Evolutionary conservation across 2,797 vertebrate genomes (phyloP).

Genomic region (Podarcis lilfordi): DNA sequence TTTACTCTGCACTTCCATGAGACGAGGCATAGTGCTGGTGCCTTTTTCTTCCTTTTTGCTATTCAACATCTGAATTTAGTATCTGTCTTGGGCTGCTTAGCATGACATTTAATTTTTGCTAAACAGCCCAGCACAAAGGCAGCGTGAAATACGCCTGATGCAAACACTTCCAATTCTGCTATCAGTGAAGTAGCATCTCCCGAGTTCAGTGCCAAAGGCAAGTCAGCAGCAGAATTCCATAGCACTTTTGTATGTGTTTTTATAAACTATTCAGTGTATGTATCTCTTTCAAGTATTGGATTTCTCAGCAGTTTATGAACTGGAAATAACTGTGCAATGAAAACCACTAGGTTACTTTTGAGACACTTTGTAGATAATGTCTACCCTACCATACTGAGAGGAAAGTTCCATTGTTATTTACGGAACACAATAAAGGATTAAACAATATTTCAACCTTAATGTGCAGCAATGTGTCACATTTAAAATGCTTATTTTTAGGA

Average conservation of each 20-base stretch:
- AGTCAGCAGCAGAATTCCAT: background rate
- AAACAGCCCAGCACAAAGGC: conserved; percentile 1
- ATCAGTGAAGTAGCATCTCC: background rate
- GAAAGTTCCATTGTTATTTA: background rate
- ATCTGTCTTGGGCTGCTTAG: conserved; percentile 14
- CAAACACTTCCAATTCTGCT: background rate
- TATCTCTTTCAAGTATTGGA: conserved; percentile 5
- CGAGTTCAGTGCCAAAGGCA: background rate
- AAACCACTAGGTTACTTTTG: background rate
- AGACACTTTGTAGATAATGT: background rate
- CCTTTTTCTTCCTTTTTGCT: background rate
- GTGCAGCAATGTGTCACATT: too few relatives aligned
- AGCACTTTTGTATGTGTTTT: background rate
- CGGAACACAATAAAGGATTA: too few relatives aligned
- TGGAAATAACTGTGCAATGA: background rate
- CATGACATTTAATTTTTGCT: conserved; percentile 29
- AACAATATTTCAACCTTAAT: too few relatives aligned
- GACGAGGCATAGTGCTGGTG: background rate
- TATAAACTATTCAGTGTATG: background rate
- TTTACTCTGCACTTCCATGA: background rate
- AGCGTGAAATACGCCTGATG: background rate
- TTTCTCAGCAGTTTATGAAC: background rate
- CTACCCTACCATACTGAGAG: too few relatives aligned
- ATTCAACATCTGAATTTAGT: conserved; percentile 14
- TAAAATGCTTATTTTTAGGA: too few relatives aligned